These are phyloP conservation scores for Pyxicephalus adspersus DNA, from an alignment of 2,113 vertebrate species.

Conservation along the genomic window DNA sequence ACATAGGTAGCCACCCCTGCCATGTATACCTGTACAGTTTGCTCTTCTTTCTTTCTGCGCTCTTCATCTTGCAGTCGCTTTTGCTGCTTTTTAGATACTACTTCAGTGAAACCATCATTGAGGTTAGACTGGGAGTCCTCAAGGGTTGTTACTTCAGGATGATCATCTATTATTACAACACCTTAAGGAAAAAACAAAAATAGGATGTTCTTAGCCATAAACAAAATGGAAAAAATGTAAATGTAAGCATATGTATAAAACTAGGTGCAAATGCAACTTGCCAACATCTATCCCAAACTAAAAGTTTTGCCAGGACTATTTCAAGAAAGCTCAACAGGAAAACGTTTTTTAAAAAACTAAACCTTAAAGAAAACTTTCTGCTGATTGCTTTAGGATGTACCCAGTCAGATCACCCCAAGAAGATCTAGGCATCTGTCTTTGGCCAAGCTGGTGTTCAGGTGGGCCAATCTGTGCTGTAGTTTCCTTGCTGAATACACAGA, in stretches of 20 bases:
- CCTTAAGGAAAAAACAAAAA: constrained; percentile 68
- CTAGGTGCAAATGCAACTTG: not conserved
- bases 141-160: constrained; percentile 96
- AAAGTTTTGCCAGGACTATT: too few relatives aligned
- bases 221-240: not conserved
- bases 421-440: too few relatives aligned
- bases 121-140: constrained; percentile 93
- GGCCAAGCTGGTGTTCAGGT: too few relatives aligned
- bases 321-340: too few relatives aligned
- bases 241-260: too few relatives aligned
- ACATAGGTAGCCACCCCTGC: not conserved
- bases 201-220: not conserved
- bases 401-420: too few relatives aligned
- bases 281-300: too few relatives aligned
- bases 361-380: too few relatives aligned
- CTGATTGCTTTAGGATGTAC: too few relatives aligned
- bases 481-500: too few relatives aligned
- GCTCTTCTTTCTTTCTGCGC: constrained; percentile 96
- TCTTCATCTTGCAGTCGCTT: constrained; percentile 98
- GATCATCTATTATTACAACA: constrained; percentile 98
- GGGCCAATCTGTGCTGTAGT: too few relatives aligned
- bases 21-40: constrained; percentile 86
- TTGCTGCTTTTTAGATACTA: constrained; percentile 97
- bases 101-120: constrained; percentile 96
- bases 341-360: too few relatives aligned